Conservation (phyloP, 2,888 invertebrate species). For the Hirtodrosophila histrioides region DNA sequence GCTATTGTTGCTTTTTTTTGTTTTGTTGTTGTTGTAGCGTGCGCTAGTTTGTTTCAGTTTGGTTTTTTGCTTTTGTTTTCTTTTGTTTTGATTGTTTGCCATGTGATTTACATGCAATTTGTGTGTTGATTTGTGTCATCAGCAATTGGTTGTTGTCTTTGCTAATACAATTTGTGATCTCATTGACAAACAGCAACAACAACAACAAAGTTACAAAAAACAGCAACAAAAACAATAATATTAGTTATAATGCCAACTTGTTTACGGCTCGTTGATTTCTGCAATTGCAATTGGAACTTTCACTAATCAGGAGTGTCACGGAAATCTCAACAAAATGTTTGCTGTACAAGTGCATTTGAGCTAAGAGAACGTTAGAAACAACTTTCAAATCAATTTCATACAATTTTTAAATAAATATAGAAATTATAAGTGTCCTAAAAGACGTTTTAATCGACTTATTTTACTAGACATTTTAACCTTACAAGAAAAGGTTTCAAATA, state of each 20-base stretch:
- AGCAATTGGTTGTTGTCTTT: conserved; percentile 59
- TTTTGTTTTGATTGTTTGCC: conserved; percentile 52
- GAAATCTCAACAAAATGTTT: too few species aligned
- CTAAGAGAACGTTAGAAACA: too few species aligned
- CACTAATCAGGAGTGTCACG: conserved; percentile 15
- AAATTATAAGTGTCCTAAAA: too few species aligned
- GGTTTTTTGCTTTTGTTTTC: conserved; percentile 24
- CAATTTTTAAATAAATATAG: too few species aligned
- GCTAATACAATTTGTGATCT: conserved; percentile 45
- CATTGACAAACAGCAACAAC: conserved; percentile 24
- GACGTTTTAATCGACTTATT: too few species aligned
- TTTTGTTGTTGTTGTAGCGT: conserved; percentile 26
- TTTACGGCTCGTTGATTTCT: conserved; percentile 42
- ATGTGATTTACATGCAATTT: conserved; percentile 64
- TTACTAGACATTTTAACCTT: too few species aligned
- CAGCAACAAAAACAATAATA: not conserved
- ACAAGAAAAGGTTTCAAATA: too few species aligned
- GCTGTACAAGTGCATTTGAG: too few species aligned
- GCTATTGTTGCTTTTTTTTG: conserved; percentile 13
- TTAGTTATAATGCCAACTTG: conserved; percentile 11
- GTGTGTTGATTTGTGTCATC: conserved; percentile 55
- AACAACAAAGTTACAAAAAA: conserved; percentile 3
- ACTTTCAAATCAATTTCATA: too few species aligned
- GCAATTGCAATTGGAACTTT: conserved; percentile 41
- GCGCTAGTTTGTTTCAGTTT: conserved; percentile 45